Evolutionary conservation across 2,113 vertebrate species (phyloP).

Genomic region (Pelodiscus sinensis): DNA sequence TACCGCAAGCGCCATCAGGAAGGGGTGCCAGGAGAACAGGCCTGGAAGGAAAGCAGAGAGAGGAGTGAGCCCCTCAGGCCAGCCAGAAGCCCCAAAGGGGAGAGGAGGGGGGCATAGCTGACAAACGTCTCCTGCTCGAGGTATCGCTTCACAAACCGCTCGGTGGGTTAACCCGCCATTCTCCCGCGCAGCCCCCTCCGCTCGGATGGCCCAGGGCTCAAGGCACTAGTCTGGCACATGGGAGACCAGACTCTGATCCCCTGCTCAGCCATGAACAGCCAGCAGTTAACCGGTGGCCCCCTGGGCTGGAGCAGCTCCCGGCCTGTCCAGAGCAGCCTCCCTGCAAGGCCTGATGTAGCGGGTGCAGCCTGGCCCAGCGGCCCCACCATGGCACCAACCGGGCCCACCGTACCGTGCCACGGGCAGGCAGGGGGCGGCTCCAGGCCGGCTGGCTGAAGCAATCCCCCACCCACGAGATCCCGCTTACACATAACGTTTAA

Average conservation of each 20-base stretch:
- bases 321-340: too few relatives aligned
- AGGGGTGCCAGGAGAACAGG: constrained; percentile 96
- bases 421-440: too few relatives aligned
- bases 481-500: too few relatives aligned
- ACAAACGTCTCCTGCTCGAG: not conserved
- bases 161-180: not conserved
- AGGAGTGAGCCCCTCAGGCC: not conserved
- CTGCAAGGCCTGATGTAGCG: too few relatives aligned
- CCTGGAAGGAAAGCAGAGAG: constrained; percentile 76
- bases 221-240: not conserved
- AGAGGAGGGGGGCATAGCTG: not conserved
- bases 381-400: too few relatives aligned
- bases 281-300: not conserved
- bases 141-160: not conserved
- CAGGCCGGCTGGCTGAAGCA: too few relatives aligned
- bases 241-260: not conserved
- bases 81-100: not conserved
- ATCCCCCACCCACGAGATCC: too few relatives aligned
- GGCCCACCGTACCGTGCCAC: too few relatives aligned
- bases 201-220: not conserved
- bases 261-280: not conserved
- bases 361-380: too few relatives aligned
- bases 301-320: too few relatives aligned
- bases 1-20: constrained; percentile 94
- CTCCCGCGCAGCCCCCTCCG: not conserved